phyloP scores from a whole-genome alignment of 2,797 vertebrate genomes.

The Sebastes steindachneri region DNA sequence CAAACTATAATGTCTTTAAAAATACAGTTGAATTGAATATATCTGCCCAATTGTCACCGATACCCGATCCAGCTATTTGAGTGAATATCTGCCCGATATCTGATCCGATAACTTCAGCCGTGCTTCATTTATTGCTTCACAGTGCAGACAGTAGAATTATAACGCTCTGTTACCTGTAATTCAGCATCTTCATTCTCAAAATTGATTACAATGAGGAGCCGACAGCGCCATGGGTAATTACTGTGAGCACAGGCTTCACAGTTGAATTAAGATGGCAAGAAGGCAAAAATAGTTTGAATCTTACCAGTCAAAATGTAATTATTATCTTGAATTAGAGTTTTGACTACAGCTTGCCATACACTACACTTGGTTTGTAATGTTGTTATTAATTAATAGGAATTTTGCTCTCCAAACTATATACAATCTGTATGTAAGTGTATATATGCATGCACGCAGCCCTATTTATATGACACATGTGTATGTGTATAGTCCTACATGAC shows the following conservation, averaged over 20 bases:
- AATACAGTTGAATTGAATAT: accelerated
- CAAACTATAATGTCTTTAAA: no score
- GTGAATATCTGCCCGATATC: no score
- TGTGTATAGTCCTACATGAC: neutral
- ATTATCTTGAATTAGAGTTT: neutral
- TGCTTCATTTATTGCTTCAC: neutral
- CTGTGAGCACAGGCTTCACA: neutral
- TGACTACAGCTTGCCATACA: no score
- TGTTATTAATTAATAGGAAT: no score
- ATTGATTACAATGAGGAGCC: neutral
- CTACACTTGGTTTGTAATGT: no score
- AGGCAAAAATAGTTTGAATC: no score
- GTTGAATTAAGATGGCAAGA: neutral
- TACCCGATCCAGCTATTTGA: no score
- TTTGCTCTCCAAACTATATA: no score
- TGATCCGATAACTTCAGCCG: no score
- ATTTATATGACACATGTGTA: no score
- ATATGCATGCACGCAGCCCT: neutral
- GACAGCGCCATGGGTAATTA: neutral
- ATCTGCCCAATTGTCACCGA: no score
- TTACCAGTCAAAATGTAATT: no score
- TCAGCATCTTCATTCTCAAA: neutral
- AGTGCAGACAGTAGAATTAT: neutral
- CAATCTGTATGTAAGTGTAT: neutral
- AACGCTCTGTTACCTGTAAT: neutral